A percentile compares a stretch with the other conserved stretches of the same genome.
These are phyloP conservation scores for Balaeniceps rex DNA, from an alignment of 2,113 vertebrate species.

Conservation along the genomic window DNA sequence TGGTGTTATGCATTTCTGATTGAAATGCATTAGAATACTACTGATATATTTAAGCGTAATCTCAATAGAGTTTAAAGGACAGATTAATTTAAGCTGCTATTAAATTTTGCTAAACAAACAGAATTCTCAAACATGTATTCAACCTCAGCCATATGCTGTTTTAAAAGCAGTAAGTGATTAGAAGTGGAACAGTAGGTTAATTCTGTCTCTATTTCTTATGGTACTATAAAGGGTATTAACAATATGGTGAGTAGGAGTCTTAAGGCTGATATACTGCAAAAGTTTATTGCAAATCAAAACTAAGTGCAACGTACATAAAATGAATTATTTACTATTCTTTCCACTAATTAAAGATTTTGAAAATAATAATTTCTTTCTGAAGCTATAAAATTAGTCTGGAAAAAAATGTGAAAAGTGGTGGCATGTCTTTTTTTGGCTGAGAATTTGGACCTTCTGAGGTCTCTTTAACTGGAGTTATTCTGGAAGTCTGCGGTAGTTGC, in stretches of 20 bases:
- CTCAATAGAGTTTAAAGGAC: neutral
- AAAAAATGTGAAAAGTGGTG: neutral
- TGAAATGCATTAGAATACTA: neutral
- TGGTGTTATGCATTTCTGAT: neutral
- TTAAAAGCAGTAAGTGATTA: neutral
- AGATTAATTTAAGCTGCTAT: neutral
- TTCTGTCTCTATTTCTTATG: neutral
- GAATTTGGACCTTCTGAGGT: neutral
- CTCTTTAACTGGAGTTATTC: neutral
- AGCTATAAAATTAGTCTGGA: neutral
- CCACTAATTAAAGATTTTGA: neutral
- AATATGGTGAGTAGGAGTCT: neutral
- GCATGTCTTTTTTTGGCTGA: neutral
- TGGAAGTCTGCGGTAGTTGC: neutral
- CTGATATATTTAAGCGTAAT: neutral
- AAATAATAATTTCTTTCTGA: neutral
- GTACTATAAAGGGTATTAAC: neutral
- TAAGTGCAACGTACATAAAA: neutral
- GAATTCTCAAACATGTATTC: neutral
- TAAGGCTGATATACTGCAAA: neutral
- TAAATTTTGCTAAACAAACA: neutral
- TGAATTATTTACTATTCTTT: neutral
- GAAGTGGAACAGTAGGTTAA: neutral
- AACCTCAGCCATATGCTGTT: neutral
- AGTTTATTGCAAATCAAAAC: neutral